Evolutionary conservation across 2,797 vertebrate genomes (phyloP).

Genomic region (Anniella stebbinsi): DNA sequence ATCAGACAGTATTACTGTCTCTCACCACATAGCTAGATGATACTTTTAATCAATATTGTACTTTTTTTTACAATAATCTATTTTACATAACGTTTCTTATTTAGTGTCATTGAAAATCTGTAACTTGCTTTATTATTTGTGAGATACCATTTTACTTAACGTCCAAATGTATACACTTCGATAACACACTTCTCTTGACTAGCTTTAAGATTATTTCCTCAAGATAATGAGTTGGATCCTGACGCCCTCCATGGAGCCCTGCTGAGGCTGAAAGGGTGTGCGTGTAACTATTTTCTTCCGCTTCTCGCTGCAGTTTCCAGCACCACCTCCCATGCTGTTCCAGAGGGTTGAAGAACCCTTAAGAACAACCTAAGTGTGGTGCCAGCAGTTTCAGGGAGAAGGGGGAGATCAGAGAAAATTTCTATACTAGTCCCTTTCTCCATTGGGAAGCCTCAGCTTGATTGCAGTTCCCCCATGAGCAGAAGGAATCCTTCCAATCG

Average conservation of each 20-base stretch:
- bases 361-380: not conserved
- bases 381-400: not conserved
- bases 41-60: not conserved
- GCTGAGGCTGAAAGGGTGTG: not conserved
- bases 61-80: not conserved
- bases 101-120: not conserved
- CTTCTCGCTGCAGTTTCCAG: not conserved
- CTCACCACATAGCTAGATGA: not conserved
- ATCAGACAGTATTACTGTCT: not conserved
- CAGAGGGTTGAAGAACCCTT: not conserved
- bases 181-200: not conserved
- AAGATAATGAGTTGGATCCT: not conserved
- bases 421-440: not conserved
- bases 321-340: not conserved
- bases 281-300: too few species aligned
- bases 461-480: not conserved
- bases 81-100: not conserved
- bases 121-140: not conserved
- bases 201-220: not conserved
- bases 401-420: not conserved
- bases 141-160: not conserved
- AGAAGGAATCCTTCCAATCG: not conserved
- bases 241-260: not conserved
- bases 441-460: not conserved
- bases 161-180: not conserved